These are phyloP conservation scores for Pseudoatta argentina DNA, from an alignment of 1,140 invertebrate genomes.

Conservation along the genomic window DNA sequence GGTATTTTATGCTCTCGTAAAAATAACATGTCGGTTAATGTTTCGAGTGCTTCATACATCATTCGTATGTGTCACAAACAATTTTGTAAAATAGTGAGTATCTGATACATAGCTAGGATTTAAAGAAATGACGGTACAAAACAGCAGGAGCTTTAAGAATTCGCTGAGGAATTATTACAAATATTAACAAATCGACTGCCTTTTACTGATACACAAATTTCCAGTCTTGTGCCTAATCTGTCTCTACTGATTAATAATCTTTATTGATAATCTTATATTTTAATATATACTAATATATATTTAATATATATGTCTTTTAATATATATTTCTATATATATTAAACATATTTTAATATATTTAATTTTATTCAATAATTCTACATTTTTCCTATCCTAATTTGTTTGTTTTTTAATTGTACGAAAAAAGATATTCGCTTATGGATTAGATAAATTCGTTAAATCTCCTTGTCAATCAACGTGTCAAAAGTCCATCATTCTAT, in stretches of 20 bases:
- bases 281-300: neutral
- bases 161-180: neutral
- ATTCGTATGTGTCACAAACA: constrained; percentile 11
- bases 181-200: neutral
- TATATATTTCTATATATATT: no score
- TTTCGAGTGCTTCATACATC: neutral
- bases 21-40: constrained; percentile 41
- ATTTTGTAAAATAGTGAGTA: neutral
- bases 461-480: no score
- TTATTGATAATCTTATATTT: neutral
- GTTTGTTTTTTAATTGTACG: no score
- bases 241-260: neutral
- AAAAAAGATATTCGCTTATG: no score
- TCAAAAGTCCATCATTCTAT: no score
- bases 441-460: no score
- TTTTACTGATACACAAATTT: neutral
- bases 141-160: neutral
- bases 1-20: constrained; percentile 25
- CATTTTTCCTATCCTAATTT: no score
- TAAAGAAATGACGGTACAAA: neutral
- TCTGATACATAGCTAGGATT: neutral
- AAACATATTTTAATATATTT: no score
- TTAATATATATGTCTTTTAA: no score
- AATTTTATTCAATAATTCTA: no score
- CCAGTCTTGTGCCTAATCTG: neutral